These are phyloP conservation scores for Heliconius sara DNA, from an alignment of 2,888 invertebrate species.

Conservation along the genomic window DNA sequence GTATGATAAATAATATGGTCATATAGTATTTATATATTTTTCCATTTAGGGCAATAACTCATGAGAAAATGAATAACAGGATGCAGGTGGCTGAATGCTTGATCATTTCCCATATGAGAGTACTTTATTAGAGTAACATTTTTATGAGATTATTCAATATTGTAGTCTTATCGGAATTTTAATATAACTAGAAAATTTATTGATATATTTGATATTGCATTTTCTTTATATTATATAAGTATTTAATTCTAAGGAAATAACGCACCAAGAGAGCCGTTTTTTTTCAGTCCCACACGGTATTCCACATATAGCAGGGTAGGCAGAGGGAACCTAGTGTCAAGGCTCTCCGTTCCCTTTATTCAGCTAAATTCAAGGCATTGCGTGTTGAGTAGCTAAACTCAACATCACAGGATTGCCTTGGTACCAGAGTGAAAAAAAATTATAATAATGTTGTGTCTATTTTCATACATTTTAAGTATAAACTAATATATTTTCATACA, in stretches of 20 bases:
- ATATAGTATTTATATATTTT: not conserved
- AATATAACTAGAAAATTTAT: not conserved
- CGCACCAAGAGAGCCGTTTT: too few species aligned
- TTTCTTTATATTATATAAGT: not conserved
- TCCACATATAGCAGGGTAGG: too few species aligned
- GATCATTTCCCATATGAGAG: conserved; percentile 3
- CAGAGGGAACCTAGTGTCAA: too few species aligned
- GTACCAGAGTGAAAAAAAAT: too few species aligned
- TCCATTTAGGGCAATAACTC: conserved; percentile 17
- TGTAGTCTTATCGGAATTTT: not conserved
- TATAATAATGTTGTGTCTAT: too few species aligned
- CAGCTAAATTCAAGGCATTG: too few species aligned
- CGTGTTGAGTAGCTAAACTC: too few species aligned
- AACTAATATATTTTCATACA: too few species aligned
- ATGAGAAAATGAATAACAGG: conserved; percentile 19
- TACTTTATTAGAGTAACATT: conserved; percentile 15
- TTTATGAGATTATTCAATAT: conserved; percentile 11
- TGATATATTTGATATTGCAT: not conserved
- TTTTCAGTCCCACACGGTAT: too few species aligned
- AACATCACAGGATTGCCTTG: too few species aligned
- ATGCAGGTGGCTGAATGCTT: conserved; percentile 16
- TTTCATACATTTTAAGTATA: too few species aligned
- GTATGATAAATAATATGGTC: not conserved
- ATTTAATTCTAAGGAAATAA: not conserved
- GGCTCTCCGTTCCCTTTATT: too few species aligned